phyloP scores from a whole-genome alignment of 2,888 invertebrate genomes.

The Ametastegia equiseti region DNA sequence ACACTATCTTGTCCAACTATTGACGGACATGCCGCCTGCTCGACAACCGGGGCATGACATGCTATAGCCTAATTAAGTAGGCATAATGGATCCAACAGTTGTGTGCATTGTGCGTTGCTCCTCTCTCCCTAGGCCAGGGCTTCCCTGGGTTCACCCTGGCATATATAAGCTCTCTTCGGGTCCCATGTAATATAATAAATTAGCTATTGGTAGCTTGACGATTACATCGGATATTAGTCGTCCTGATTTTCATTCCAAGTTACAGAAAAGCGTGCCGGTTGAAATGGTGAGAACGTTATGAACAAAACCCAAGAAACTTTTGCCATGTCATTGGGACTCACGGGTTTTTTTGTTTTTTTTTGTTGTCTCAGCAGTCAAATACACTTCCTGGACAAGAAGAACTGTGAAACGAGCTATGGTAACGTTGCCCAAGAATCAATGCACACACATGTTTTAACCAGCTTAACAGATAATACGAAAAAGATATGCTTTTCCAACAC shows the following conservation, averaged over 20 bases:
- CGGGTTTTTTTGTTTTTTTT: background rate
- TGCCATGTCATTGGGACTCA: too few species aligned
- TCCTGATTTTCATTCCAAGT: background rate
- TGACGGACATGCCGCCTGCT: slow-evolving; percentile 42
- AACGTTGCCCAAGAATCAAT: too few species aligned
- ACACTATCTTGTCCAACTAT: slow-evolving; percentile 63
- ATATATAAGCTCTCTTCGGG: background rate
- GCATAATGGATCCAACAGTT: slow-evolving; percentile 72
- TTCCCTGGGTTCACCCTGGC: background rate
- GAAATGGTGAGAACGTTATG: too few species aligned
- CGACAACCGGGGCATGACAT: slow-evolving; percentile 35
- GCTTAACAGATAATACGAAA: too few species aligned
- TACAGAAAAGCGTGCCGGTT: too few species aligned
- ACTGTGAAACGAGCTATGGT: too few species aligned
- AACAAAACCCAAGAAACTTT: too few species aligned
- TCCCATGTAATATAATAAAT: slow-evolving; percentile 7
- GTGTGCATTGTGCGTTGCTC: slow-evolving; percentile 62
- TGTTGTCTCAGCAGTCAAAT: too few species aligned
- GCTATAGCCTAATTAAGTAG: slow-evolving; percentile 69
- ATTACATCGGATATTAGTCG: background rate
- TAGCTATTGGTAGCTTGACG: background rate
- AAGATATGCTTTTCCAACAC: too few species aligned
- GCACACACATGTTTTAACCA: too few species aligned
- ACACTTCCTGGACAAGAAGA: too few species aligned
- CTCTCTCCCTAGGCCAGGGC: background rate